A percentile compares a stretch with the other conserved stretches of the same genome.
Conservation (phyloP, 2,113 vertebrate species). For the Anolis carolinensis region DNA sequence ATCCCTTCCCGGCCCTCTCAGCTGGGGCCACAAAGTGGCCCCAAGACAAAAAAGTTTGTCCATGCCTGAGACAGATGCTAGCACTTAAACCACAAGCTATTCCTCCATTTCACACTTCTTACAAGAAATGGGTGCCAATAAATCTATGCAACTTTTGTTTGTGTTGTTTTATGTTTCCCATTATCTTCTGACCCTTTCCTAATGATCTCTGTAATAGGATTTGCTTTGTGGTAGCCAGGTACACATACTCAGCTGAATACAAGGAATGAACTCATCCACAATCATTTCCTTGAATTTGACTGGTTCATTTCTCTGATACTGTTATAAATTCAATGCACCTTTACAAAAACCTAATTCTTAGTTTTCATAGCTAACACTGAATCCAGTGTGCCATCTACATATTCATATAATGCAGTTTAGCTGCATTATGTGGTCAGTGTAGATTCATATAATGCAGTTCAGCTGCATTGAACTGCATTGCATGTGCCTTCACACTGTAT, state of each 20-base stretch:
- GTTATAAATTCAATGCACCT: neutral
- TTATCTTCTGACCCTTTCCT: neutral
- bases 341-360: neutral
- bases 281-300: neutral
- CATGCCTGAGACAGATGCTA: too few species aligned
- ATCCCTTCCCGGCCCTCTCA: too few species aligned
- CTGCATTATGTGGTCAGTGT: too few species aligned
- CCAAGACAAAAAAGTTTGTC: too few species aligned
- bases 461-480: too few species aligned
- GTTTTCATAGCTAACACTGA: neutral
- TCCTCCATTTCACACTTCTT: neutral
- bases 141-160: neutral
- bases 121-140: neutral
- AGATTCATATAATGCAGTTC: too few species aligned
- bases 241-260: neutral
- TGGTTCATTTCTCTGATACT: neutral
- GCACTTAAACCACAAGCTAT: too few species aligned
- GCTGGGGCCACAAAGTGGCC: too few species aligned
- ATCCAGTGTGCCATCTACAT: too few species aligned
- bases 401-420: too few species aligned
- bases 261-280: neutral
- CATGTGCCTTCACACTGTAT: too few species aligned
- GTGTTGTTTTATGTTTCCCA: neutral
- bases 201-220: neutral
- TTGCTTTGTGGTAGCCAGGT: neutral